A percentile compares a stretch with the other conserved stretches of the same genome.
phyloP scores from a whole-genome alignment of 1,140 invertebrate species.

The Neotoxoptera formosana region DNA sequence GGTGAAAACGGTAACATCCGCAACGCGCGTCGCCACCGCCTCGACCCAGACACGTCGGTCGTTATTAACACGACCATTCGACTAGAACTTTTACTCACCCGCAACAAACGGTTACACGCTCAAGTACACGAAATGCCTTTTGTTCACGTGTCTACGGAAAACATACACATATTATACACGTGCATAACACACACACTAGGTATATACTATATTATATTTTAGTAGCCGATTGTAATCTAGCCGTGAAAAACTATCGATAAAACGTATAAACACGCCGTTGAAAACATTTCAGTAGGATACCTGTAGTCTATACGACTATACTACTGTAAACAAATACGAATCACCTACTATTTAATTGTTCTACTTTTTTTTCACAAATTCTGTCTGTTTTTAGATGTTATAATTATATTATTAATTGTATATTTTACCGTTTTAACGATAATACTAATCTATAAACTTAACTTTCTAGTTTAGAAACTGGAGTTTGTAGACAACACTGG shows the following conservation, averaged over 20 bases:
- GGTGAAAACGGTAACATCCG: slow-evolving; percentile 13
- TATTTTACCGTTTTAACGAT: background rate
- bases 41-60: background rate
- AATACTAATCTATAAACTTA: background rate
- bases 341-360: background rate
- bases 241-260: background rate
- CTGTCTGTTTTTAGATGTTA: background rate
- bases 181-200: background rate
- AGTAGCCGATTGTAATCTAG: background rate
- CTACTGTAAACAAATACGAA: background rate
- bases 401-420: background rate
- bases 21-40: background rate
- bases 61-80: background rate
- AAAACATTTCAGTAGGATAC: background rate
- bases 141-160: background rate
- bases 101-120: background rate
- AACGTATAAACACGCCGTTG: background rate
- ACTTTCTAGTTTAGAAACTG: too few species aligned
- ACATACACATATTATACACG: background rate
- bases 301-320: background rate
- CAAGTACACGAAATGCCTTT: background rate
- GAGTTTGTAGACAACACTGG: too few species aligned
- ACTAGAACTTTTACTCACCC: background rate
- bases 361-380: background rate
- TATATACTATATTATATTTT: background rate